Evolutionary conservation across 64 coral and sea anemone genomes (phyloP), one percentile per base, ranked within the genome.

Genomic region (Porites australiensis): DNA sequence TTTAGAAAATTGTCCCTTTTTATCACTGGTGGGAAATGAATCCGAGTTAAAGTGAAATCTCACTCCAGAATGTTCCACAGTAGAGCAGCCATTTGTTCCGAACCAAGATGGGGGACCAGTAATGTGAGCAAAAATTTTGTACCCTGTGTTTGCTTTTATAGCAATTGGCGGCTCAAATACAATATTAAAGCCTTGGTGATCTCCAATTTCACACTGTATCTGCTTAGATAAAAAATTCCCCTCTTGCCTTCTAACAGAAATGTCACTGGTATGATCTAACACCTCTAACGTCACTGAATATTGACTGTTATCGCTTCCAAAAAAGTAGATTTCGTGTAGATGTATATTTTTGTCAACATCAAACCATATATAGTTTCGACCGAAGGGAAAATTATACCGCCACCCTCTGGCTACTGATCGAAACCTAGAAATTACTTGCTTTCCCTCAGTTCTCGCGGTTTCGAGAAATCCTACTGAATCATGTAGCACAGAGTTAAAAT

Each of bases 121-220:
- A 0, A 53, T 15, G 0, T 82, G 54, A 15, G 53, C 2, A 0
- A 68, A n/a, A 50, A 86, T 64, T 27, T 16, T 65, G 71, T 92
- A 92, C 3, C 86, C 57, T 20, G 52, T 45, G 27, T 87, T 52
- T 45, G 79, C 53, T 10, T 83, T 20, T 15, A 92, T 20, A 63
- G 15, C 70, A 14, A 93, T 13, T 11, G 74, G 58, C 13, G 47
- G 22, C 19, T 93, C 68, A 86, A 92, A 73, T 57, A 75, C 64
- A 37, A 86, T 59, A 44, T 92, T 70, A 45, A 86, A 92, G 6
- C 83, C 91, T 70, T 93, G 66, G 63, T 79, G 87, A 14, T 13
- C 64, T 15, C 70, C 54, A 19, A 9, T 87, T 16, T 82, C 50
- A 55, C 48, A 62, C 49, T 49, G 20, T 50, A 82, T 74, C 58